Evolutionary conservation across 2,888 invertebrate genomes (phyloP), one percentile per base, ranked within the genome.

Genomic region (Aethes cnicana): DNA sequence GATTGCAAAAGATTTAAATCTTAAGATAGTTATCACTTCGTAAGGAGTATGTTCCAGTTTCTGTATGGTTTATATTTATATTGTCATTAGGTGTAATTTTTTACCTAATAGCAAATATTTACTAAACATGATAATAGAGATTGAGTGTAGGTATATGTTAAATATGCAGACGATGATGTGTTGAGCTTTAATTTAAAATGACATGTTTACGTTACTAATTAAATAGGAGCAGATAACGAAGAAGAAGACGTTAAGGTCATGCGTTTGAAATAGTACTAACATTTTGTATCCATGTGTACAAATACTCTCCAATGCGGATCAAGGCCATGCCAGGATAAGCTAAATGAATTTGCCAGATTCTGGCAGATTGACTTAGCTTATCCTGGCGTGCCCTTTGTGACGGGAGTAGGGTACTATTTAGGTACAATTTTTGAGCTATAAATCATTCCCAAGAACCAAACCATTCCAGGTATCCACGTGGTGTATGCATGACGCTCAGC

Each of bases 181-280:
- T 59, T 54, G 37, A 54, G 59, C 71, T 73, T 71, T 56, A 65
- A 65, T 64, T 55, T 56, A 62, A 69, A 69, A 48, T 73, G 76
- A 75, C 80, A 78, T 74, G 68, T 74, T 75, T 75, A 70, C 69
- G 49, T 52, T 56, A 59, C 62, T 57, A 64, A 61, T 66, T 57
- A 66, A 66, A 66, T 66, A 66, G 59, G 30, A 16, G 32, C 32
- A 46, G 44, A 46, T 46, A 46, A 46, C 37, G 11, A 23, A 14
- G 42, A 23, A 14, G 42, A 18, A 25, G 46, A 46, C 39, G 39
- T 37, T 44, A 50, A 52, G 44, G 52, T 46, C 33, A 52, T 33
- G 46, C 52, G 18, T 32, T 32, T 52, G 14, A 39, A 37, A 46
- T 30, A 21, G 25, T 17, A 50, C 8, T 16, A 26, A 21, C 21